Percentiles rank a stretch among this genome's conserved stretches.
These are phyloP conservation scores for Oostethus manadensis DNA, from an alignment of 2,113 vertebrate genomes.

Conservation along the genomic window DNA sequence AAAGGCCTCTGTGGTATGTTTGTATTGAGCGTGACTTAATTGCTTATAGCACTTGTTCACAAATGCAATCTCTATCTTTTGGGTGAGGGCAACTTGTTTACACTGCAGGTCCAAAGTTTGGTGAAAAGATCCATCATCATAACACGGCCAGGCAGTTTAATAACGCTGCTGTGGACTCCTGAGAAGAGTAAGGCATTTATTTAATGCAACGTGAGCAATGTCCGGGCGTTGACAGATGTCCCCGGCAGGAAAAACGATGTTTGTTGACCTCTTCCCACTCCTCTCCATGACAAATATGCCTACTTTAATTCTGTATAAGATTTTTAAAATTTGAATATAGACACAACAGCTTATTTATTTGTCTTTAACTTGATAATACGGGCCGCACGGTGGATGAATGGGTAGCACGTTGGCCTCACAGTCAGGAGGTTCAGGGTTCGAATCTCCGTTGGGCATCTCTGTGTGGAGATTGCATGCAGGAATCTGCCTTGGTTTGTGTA, in stretches of 20 bases:
- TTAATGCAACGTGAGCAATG: conserved; percentile 57
- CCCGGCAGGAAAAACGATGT: conserved; percentile 47
- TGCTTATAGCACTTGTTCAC: conserved; percentile 41
- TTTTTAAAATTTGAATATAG: background rate
- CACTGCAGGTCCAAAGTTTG: conserved; percentile 47
- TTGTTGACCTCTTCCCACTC: background rate
- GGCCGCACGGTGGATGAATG: no score
- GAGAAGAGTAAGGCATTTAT: conserved; percentile 63
- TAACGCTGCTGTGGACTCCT: conserved; percentile 54
- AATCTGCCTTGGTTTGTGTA: no score
- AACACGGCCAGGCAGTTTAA: conserved; percentile 70
- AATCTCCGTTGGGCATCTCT: no score
- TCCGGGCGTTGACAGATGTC: conserved; percentile 52
- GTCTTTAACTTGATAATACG: no score
- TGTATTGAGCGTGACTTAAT: conserved; percentile 40
- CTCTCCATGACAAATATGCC: background rate
- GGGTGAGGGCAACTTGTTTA: conserved; percentile 51
- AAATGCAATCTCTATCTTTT: conserved; percentile 61
- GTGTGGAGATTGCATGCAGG: no score
- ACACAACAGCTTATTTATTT: no score
- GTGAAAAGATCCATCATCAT: conserved; percentile 62
- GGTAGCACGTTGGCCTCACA: no score
- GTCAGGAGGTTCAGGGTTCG: no score
- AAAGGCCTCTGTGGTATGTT: conserved; percentile 34
- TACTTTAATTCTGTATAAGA: background rate